Evolutionary conservation across 2,888 invertebrate species (phyloP).

Genomic region (Yponomeuta sedellus): DNA sequence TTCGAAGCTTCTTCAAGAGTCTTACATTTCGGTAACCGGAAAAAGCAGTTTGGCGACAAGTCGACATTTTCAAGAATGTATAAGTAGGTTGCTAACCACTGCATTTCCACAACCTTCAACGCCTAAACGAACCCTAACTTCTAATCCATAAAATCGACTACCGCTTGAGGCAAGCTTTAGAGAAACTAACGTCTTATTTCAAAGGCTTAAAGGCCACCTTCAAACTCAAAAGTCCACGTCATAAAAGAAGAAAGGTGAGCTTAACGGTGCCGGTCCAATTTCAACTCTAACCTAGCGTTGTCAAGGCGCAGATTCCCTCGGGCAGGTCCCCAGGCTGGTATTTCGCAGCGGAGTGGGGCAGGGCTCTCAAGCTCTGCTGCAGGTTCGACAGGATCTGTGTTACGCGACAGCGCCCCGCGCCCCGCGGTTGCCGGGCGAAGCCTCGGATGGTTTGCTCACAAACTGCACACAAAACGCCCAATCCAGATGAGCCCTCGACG

Average conservation of each 20-base stretch:
- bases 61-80: not conserved
- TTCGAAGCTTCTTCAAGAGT: too few species aligned
- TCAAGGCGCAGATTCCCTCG: conserved; percentile 3
- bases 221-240: not conserved
- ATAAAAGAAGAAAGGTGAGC: conserved; percentile 1
- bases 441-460: conserved; percentile 29
- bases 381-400: conserved; percentile 73
- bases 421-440: conserved; percentile 31
- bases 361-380: conserved; percentile 34
- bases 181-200: not conserved
- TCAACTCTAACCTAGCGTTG: not conserved
- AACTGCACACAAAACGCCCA: not conserved
- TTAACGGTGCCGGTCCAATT: not conserved
- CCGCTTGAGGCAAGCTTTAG: not conserved
- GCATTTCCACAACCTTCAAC: not conserved
- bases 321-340: conserved; percentile 31
- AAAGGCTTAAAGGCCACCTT: not conserved
- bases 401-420: conserved; percentile 41
- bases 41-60: not conserved
- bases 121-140: not conserved
- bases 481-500: too few species aligned
- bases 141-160: not conserved
- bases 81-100: not conserved
- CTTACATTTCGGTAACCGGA: not conserved
- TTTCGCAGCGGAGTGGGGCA: conserved; percentile 47